Evolutionary conservation across 2,113 vertebrate species (phyloP).

Genomic region (Cromileptes altivelis): DNA sequence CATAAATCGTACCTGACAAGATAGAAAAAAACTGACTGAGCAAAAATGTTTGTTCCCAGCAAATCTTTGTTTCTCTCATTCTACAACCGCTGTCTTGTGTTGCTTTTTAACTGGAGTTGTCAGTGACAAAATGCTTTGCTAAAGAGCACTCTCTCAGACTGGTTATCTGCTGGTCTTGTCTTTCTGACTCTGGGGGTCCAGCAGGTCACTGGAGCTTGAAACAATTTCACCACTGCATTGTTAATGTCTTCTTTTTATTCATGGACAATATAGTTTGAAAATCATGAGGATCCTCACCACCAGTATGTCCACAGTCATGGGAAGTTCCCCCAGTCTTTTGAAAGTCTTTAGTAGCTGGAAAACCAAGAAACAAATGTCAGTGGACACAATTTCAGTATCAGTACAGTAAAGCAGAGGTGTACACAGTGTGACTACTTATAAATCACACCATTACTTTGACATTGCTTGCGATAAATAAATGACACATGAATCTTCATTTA

Average conservation of each 20-base stretch:
- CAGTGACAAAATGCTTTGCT: background rate
- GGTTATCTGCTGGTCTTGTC: background rate
- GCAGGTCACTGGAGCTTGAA: background rate
- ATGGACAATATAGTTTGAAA: background rate
- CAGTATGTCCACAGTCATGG: conserved; percentile 96
- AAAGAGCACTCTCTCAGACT: background rate
- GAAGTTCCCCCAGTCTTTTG: conserved; percentile 92
- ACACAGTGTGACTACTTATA: background rate
- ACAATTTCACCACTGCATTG: background rate
- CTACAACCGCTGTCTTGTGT: too few species aligned
- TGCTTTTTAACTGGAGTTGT: background rate
- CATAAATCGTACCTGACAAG: background rate
- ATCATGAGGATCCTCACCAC: conserved; percentile 86
- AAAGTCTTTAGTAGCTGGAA: conserved; percentile 93
- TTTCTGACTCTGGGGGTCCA: background rate
- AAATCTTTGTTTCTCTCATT: background rate
- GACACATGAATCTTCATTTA: background rate
- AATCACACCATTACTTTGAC: background rate
- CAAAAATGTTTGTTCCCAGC: background rate
- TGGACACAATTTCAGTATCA: background rate
- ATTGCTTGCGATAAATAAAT: background rate
- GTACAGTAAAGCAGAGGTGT: background rate
- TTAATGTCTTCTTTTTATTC: background rate
- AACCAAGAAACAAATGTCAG: conserved; percentile 34
- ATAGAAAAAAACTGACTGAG: background rate